Percentiles rank a stretch among this genome's conserved stretches.
phyloP scores from a whole-genome alignment of 2,888 invertebrate genomes.

The Temnothorax unifasciatus region DNA sequence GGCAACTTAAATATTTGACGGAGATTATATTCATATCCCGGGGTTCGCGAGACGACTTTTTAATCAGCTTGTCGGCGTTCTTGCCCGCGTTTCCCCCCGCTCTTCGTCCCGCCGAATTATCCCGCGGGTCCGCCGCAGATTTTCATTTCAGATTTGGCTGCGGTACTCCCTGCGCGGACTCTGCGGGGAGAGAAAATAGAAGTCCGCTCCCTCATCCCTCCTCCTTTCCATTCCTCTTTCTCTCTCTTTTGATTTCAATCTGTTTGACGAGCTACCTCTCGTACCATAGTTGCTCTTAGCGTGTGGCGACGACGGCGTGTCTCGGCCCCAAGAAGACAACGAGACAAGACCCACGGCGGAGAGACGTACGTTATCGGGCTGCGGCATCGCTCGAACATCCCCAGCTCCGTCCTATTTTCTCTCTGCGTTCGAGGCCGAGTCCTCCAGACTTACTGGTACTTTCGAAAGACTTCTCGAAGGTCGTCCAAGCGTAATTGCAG shows the following conservation, averaged over 20 bases:
- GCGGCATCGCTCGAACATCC: conserved; percentile 72
- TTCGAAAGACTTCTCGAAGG: conserved; percentile 49
- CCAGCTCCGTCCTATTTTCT: conserved; percentile 52
- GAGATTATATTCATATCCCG: conserved; percentile 51
- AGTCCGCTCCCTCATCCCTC: conserved; percentile 60
- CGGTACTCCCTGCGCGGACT: conserved; percentile 60
- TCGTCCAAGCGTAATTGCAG: conserved; percentile 65
- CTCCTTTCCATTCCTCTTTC: neutral
- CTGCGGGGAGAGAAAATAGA: conserved; percentile 73
- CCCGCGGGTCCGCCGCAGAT: conserved; percentile 77
- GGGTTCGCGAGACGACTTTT: conserved; percentile 60
- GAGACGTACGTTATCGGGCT: conserved; percentile 72
- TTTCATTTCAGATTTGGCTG: conserved; percentile 83
- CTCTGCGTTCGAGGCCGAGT: conserved; percentile 7
- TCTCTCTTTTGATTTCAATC: conserved; percentile 78
- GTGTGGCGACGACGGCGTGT: conserved; percentile 44
- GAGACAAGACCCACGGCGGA: conserved; percentile 72
- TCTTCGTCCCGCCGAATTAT: conserved; percentile 68
- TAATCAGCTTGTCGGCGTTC: conserved; percentile 66
- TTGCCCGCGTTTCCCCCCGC: conserved; percentile 17
- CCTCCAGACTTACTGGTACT: conserved; percentile 54
- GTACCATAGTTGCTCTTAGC: conserved; percentile 48
- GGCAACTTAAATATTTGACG: conserved; percentile 56
- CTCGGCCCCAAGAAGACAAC: conserved; percentile 74
- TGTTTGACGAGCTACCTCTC: conserved; percentile 76